Evolutionary conservation across 1,140 invertebrate genomes (phyloP).

Genomic region (Hyles euphorbiae): DNA sequence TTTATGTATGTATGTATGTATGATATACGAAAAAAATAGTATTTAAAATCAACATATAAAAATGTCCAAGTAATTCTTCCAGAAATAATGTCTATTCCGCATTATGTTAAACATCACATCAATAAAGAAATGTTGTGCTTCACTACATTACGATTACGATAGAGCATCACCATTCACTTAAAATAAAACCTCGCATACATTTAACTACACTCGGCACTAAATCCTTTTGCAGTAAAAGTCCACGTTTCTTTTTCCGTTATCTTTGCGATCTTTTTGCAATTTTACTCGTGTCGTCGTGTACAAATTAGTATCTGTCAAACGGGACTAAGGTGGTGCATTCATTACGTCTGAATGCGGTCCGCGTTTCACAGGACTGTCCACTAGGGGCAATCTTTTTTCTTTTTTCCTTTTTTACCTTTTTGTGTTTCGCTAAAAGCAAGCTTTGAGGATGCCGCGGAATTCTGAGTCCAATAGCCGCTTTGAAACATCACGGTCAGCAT

Average conservation of each 20-base stretch:
- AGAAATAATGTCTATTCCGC: too few species aligned
- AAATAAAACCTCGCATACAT: too few species aligned
- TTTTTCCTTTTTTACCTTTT: slow-evolving; percentile 23
- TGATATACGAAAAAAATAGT: too few species aligned
- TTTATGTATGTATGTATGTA: too few species aligned
- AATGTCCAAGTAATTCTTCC: too few species aligned
- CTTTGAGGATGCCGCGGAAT: slow-evolving; percentile 26
- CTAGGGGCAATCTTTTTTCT: slow-evolving; percentile 19
- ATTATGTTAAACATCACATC: too few species aligned
- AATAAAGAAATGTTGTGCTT: too few species aligned
- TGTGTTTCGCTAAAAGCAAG: slow-evolving; percentile 38
- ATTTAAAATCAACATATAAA: too few species aligned
- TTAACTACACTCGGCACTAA: too few species aligned
- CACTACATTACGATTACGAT: too few species aligned
- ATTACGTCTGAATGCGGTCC: slow-evolving; percentile 44
- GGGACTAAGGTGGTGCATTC: slow-evolving; percentile 39
- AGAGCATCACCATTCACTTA: too few species aligned
- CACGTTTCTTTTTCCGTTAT: neutral
- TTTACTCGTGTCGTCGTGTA: slow-evolving; percentile 19
- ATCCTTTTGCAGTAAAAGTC: too few species aligned
- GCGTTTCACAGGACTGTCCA: slow-evolving; percentile 30
- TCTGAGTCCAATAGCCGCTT: slow-evolving; percentile 11
- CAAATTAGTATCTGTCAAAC: slow-evolving; percentile 47
- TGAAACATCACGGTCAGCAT: neutral
- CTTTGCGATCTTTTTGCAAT: slow-evolving; percentile 7